Evolutionary conservation across 2,888 invertebrate genomes (phyloP).

Genomic region (Rambutsinella grinnellia): DNA sequence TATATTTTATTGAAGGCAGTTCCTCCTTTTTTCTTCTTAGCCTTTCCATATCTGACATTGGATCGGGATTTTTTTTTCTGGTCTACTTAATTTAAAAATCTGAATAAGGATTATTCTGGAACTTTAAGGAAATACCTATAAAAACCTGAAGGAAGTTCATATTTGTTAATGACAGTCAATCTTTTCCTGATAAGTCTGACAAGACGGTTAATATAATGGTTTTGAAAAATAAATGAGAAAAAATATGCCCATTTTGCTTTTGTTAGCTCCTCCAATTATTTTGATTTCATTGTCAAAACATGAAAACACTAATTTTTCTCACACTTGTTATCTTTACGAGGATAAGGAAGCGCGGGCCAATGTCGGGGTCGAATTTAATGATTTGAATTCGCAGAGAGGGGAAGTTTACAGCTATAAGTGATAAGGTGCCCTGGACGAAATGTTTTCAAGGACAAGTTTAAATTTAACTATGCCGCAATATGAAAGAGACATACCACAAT

Average conservation of each 20-base stretch:
- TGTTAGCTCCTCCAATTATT: conserved; percentile 27
- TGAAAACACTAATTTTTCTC: neutral
- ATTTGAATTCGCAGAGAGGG: neutral
- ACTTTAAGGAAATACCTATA: neutral
- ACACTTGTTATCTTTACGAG: neutral
- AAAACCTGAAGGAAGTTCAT: neutral
- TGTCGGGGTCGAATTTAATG: neutral
- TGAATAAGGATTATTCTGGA: neutral
- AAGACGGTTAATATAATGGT: neutral
- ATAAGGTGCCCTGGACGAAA: neutral
- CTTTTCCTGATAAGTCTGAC: neutral
- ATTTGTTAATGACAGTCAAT: neutral
- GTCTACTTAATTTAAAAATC: neutral
- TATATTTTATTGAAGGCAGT: neutral
- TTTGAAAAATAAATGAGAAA: neutral
- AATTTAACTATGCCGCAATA: neutral
- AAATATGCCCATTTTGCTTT: neutral
- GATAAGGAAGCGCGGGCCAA: neutral
- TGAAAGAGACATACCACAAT: neutral
- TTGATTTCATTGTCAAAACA: conserved; percentile 43
- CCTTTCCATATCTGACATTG: neutral
- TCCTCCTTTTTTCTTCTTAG: neutral
- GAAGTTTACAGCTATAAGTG: neutral
- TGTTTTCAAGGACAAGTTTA: neutral
- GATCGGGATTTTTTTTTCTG: neutral